Base-by-base conservation (phyloP, 2,888 invertebrate genomes). In the Agrotis puta region DNA sequence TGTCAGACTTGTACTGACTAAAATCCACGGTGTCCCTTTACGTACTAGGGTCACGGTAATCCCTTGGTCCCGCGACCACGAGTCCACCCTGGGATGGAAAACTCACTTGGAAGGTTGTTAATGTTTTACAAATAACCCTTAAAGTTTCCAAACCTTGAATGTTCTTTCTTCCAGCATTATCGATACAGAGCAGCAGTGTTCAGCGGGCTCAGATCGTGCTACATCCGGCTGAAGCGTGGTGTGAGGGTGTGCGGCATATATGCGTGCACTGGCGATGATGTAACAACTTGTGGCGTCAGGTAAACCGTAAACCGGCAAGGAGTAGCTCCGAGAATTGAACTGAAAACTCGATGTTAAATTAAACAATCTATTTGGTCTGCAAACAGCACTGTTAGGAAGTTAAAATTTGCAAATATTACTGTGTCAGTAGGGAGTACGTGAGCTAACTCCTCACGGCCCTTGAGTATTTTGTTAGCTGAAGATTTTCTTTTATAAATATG, bases 171-270 rank as follows among this genome's bases (percentile, higher is more conserved):
- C 9, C 87, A 94, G 94, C 82, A 82, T 53, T 97, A 97, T 82
- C 88, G 88, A 59, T 97, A 97, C 80, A 94, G 95, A 78, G 93
- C 96, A 3, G 92, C 92, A 0, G 96, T 94, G 0, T 97, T 96
- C 78, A 93, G 94, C 54, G 97, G 97, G 0, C 93, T 96, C 0
- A 91, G 97, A 24, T 91, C 92, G 2, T 96, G 91, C 84, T 89
- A 89, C 48, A 95, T 95, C 0, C 74, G 94, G 13, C 93, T 90
- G 2, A 93, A 94, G 1, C 96, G 96, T 0, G 97, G 96, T 3
- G 84, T 91, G 7, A 94, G 96, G 81, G 79, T 94, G 16, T 97
- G 97, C 74, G 93, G 94, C 1, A 87, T 97, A 9, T 84, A 97
- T 13, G 94, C 96, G 9, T 97, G 97, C 87, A 91, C 92, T 13